phyloP scores from a whole-genome alignment of 2,113 vertebrate species.

The Gnathonemus echidnorhynchus region DNA sequence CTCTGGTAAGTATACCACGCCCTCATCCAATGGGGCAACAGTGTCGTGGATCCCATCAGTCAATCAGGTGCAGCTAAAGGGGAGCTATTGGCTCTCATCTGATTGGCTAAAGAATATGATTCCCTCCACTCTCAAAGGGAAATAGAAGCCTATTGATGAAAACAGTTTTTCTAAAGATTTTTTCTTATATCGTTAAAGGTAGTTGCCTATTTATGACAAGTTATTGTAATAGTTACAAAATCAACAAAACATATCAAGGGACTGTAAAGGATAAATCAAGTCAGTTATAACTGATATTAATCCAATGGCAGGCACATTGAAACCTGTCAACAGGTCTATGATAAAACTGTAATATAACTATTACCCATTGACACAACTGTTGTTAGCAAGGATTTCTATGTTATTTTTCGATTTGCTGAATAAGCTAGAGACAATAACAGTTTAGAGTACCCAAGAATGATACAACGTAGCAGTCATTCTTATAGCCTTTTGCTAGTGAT shows the following conservation, averaged over 20 bases:
- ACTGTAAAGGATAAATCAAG: background rate
- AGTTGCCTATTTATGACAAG: background rate
- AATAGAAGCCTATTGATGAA: background rate
- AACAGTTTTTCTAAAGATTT: background rate
- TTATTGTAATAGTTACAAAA: background rate
- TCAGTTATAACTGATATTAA: background rate
- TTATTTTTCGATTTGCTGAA: background rate
- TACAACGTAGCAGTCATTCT: background rate
- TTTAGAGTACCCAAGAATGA: background rate
- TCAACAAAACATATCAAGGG: background rate
- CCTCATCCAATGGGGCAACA: background rate
- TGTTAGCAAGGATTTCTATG: background rate
- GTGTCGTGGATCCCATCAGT: background rate
- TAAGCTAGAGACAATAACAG: background rate
- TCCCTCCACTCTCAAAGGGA: background rate
- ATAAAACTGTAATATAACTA: background rate
- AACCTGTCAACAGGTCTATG: background rate
- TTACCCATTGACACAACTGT: background rate
- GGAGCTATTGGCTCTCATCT: background rate
- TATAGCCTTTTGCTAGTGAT: background rate
- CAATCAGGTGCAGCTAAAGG: background rate
- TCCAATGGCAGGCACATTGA: background rate
- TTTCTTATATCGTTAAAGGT: background rate
- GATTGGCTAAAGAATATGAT: background rate
- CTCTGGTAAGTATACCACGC: conserved; percentile 51